phyloP scores from a whole-genome alignment of 2,888 invertebrate genomes.

The Hydropsyche betteni region DNA sequence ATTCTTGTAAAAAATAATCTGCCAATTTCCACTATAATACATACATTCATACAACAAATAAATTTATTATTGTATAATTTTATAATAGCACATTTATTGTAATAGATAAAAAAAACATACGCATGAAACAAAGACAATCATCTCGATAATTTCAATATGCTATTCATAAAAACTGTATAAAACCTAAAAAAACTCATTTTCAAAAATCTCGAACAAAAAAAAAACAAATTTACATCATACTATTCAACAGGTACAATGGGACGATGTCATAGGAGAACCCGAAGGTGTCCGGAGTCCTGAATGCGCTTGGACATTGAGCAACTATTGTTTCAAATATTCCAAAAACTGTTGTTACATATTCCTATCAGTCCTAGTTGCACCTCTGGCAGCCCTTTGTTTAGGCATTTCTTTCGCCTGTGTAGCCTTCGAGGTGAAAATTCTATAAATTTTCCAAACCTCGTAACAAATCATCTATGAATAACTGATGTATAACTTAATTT shows the following conservation, averaged over 20 bases:
- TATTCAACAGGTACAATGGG: constrained; percentile 70
- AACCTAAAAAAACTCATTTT: background rate
- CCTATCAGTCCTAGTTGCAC: constrained; percentile 72
- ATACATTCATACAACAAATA: background rate
- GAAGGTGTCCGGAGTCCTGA: constrained; percentile 75
- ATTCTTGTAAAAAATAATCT: too few species aligned
- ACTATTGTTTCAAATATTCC: constrained; percentile 71
- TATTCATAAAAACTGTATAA: too few species aligned
- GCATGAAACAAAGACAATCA: too few species aligned
- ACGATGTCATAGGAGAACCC: constrained; percentile 77
- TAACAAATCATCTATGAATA: background rate
- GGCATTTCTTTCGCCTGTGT: constrained; percentile 76
- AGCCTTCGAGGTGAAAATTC: constrained; percentile 70
- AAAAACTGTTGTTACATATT: constrained; percentile 76
- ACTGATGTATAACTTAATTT: constrained; percentile 53
- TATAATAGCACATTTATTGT: too few species aligned
- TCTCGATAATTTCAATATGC: too few species aligned
- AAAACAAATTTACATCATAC: background rate
- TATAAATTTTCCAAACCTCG: background rate
- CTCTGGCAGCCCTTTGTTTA: constrained; percentile 72
- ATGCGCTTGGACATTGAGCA: constrained; percentile 75
- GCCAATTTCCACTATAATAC: too few species aligned
- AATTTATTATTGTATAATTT: background rate
- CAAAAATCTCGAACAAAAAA: background rate
- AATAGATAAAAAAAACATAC: too few species aligned